Evolutionary conservation across 1,140 invertebrate species (phyloP), one percentile per base, ranked within the genome.

Genomic region (Littorina saxatilis): DNA sequence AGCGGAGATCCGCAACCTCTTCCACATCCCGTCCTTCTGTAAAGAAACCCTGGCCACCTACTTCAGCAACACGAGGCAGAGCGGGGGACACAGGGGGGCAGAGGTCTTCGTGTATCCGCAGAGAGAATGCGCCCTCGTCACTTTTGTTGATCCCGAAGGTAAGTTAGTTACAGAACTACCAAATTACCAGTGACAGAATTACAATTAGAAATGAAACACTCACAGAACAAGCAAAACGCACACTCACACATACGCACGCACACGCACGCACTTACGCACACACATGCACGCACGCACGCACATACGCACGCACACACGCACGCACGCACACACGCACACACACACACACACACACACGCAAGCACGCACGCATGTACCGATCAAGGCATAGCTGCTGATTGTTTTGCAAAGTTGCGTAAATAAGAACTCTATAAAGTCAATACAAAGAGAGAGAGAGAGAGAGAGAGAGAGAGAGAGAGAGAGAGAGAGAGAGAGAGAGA

Each of bases 381-480:
- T 9, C 23, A 7, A 61, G 55, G 27, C 17, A 61, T 20, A 61
- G 55, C 7, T 20, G 27, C 0, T n/a, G 55, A 23, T 17, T n/a
- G 55, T n/a, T n/a, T n/a, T n/a, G n/a, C n/a, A n/a, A n/a, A n/a
- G n/a, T n/a, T n/a, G n/a, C n/a, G n/a, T n/a, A n/a, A 61, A 0
- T 7, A n/a, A 61, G 23, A 27, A 61, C 7, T n/a, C 7, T n/a
- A n/a, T n/a, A n/a, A n/a, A n/a, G n/a, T n/a, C n/a, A n/a, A n/a
- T n/a, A n/a, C n/a, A n/a, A n/a, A n/a, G n/a, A n/a, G 23, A 58
- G 55, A n/a, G 55, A 23, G 4, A 4, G 55, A 23, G 23, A 9
- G 55, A 61, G 13, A 61, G 55, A 61, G 55, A 61, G 55, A 61
- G 55, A 61, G 7, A 61, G 55, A 61, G 1, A 61, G 55, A 61